Evolutionary conservation across 2,888 invertebrate genomes (phyloP), one percentile per base, ranked within the genome.

Genomic region (Agrilus biguttatus): DNA sequence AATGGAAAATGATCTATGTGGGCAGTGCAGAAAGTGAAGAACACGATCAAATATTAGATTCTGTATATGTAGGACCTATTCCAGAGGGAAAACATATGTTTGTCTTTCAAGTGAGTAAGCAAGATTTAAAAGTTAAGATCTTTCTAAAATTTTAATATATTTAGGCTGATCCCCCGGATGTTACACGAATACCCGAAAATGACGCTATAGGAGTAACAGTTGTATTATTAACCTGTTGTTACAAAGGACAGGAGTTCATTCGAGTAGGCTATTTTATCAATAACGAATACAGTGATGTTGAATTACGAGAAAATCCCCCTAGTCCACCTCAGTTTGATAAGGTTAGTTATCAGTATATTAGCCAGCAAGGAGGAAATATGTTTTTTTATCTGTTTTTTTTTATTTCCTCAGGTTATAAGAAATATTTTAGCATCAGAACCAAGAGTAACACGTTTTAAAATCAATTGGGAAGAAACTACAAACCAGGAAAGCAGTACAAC

Each of bases 1-100:
- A 99, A 73, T 98, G 98, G 97, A 96, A 95, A 68, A 92, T 98
- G 79, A 95, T 98, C 46, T 98, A 98, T 68, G 98, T 98, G 3
- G 97, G 97, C 8, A 95, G 93, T 8, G 96, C 97, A 0, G 96
- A 97, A 67, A 92, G 91, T 2, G 93, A 95, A 59, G 91, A 93
- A 48, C 83, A 91, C 60, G 98, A 98, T 63, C 97, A 98, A 67
- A 83, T 90, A 32, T 72, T 98, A 53, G 98, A 98, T 64, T 93
- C 95, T 0, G 96, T 97, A 35, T 90, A 92, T 60, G 97, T 98
- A 0, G 98, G 97, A 0, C 98, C 98, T 0, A 89, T 98, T 42
- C 93, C 96, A 0, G 96, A 96, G 62, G 98, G 92, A 19, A 77
- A 86, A 53, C 92, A 93, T 67, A 90, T 89, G 77, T 95, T 95